These are phyloP conservation scores for Macroglossus sobrinus DNA, from an alignment of 2,113 vertebrate species.

Conservation along the genomic window DNA sequence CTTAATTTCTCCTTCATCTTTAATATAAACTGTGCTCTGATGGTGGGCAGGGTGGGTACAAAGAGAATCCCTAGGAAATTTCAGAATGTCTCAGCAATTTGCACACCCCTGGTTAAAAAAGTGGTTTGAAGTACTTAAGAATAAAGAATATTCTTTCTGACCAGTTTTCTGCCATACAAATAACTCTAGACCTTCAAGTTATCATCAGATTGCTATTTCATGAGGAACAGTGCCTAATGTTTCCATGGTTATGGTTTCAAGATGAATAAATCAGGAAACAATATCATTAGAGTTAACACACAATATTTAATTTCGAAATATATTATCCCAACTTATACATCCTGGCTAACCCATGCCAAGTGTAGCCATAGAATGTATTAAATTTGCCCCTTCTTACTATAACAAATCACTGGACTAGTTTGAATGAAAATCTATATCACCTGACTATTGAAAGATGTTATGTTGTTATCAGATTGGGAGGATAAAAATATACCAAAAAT, in stretches of 20 bases:
- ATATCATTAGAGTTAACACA: background rate
- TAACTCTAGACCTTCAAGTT: background rate
- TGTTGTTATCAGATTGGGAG: background rate
- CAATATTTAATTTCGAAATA: constrained; percentile 16
- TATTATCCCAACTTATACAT: background rate
- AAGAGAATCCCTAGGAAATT: background rate
- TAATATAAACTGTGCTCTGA: background rate
- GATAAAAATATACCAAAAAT: constrained; percentile 12
- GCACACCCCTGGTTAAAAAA: background rate
- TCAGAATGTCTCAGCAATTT: background rate
- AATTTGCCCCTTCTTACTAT: background rate
- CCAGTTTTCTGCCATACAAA: background rate
- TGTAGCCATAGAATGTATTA: background rate
- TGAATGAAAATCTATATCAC: background rate
- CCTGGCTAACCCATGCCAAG: background rate
- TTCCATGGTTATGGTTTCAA: background rate
- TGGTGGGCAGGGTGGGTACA: background rate
- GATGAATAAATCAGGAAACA: background rate
- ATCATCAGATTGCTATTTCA: background rate
- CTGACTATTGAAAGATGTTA: constrained; percentile 12
- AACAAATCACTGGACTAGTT: background rate
- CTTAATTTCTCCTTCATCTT: background rate
- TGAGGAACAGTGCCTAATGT: background rate
- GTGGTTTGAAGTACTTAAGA: background rate
- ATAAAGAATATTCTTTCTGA: background rate